Evolutionary conservation across 2,888 invertebrate genomes (phyloP), one percentile per base, ranked within the genome.

Genomic region (Metalampra italica): DNA sequence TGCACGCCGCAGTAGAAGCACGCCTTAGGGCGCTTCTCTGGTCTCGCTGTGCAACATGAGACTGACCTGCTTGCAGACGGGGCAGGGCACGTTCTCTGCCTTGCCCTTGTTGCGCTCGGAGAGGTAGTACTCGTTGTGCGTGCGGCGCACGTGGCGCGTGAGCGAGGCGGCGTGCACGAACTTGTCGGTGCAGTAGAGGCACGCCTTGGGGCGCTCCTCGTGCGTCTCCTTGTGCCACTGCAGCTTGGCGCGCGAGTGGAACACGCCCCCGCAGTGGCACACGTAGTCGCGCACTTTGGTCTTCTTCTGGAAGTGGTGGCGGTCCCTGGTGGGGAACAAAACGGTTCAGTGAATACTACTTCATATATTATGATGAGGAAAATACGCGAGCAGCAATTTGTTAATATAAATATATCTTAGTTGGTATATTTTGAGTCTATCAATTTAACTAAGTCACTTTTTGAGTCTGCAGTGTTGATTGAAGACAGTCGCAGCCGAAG

Each of bases 171-270:
- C 92, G 83, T 97, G 96, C 54, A 96, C 92, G 79, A 97, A 97
- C 67, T 96, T 94, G 84, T 96, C 96, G 69, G 93, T 94, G 85
- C 97, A 97, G 72, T 94, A 93, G 3, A 92, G 92, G 80, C 97
- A 97, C 42, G 95, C 93, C 78, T 96, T 95, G 32, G 96, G 96
- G 71, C 93, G 93, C 29, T 92, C 90, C 53, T 95, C 95, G 83
- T 97, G 97, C 4, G 94, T 94, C 82, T 96, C 96, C 68, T 93
- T 92, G 84, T 97, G 97, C 95, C 96, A 96, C 3, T 92, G 92
- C 59, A 96, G 91, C 78, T 96, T 96, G 60, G 95, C 95, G 71
- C 94, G 94, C 46, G 96, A 95, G 68, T 95, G 95, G 79, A 95
- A 92, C 50, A 96, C 92, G 60, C 94, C 94, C 38, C 96, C 96